These are phyloP conservation scores for Coecobrya sp. DNA, from an alignment of 2,888 invertebrate genomes.

Conservation along the genomic window DNA sequence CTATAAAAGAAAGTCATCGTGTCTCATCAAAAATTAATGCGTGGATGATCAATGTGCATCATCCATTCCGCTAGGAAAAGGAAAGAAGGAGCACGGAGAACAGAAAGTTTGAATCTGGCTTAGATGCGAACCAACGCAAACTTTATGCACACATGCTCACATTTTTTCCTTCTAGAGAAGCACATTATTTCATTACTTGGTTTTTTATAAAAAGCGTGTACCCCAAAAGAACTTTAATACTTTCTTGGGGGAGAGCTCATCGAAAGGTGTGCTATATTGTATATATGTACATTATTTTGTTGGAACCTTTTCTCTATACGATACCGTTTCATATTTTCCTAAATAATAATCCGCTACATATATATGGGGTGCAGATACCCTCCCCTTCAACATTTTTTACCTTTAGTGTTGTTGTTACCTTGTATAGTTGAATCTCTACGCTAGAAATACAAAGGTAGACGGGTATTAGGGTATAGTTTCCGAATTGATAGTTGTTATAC, in stretches of 20 bases:
- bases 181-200: slow-evolving; percentile 34
- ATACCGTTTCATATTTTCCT: slow-evolving; percentile 50
- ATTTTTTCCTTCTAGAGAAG: neutral
- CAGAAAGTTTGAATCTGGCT: slow-evolving; percentile 8
- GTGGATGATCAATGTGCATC: slow-evolving; percentile 80
- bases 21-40: slow-evolving; percentile 83
- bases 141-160: slow-evolving; percentile 45
- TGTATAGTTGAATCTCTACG: no score
- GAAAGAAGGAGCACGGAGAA: neutral
- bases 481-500: neutral
- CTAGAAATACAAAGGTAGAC: neutral
- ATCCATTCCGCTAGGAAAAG: slow-evolving; percentile 17
- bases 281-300: neutral
- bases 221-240: neutral
- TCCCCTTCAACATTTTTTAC: slow-evolving; percentile 44
- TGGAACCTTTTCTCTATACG: slow-evolving; percentile 21
- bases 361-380: neutral
- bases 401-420: slow-evolving; percentile 42
- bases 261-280: neutral
- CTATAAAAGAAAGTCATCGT: slow-evolving; percentile 71
- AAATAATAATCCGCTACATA: slow-evolving; percentile 47
- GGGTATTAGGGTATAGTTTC: neutral
- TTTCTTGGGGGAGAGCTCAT: slow-evolving; percentile 8
- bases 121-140: slow-evolving; percentile 51
- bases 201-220: slow-evolving; percentile 13